Conservation (phyloP, 1,140 invertebrate genomes). For the Acyrthosiphon pisum region DNA sequence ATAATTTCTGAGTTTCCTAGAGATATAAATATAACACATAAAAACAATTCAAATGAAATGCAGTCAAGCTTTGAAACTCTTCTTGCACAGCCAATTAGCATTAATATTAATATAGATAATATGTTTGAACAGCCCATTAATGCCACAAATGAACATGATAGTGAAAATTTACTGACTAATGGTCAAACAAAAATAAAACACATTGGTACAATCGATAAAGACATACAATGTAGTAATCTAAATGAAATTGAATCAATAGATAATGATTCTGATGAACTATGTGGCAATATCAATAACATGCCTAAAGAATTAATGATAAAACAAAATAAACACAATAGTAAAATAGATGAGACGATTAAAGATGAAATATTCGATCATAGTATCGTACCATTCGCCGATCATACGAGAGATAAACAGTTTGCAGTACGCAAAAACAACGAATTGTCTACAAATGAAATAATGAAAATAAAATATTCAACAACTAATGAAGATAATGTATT, state of each 20-base stretch:
- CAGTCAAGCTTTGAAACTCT: neutral
- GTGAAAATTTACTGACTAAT: neutral
- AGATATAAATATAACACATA: neutral
- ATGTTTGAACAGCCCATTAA: neutral
- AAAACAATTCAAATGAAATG: neutral
- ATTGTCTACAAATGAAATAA: neutral
- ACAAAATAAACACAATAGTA: neutral
- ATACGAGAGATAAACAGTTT: too few relatives aligned
- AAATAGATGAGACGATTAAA: neutral
- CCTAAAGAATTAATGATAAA: neutral
- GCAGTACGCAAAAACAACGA: neutral
- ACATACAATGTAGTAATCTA: neutral
- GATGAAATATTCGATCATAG: neutral
- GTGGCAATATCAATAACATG: neutral
- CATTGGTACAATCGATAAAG: neutral
- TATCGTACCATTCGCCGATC: rapidly evolving
- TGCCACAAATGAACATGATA: neutral
- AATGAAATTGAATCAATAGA: neutral
- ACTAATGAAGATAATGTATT: neutral
- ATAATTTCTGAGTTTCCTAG: neutral
- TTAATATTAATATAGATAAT: conserved; percentile 22
- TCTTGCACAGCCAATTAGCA: neutral
- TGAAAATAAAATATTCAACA: neutral
- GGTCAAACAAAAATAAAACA: neutral
- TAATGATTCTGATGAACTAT: neutral